Evolutionary conservation across 1,140 invertebrate genomes (phyloP), one percentile per base, ranked within the genome.

Genomic region (Heliothis virescens): DNA sequence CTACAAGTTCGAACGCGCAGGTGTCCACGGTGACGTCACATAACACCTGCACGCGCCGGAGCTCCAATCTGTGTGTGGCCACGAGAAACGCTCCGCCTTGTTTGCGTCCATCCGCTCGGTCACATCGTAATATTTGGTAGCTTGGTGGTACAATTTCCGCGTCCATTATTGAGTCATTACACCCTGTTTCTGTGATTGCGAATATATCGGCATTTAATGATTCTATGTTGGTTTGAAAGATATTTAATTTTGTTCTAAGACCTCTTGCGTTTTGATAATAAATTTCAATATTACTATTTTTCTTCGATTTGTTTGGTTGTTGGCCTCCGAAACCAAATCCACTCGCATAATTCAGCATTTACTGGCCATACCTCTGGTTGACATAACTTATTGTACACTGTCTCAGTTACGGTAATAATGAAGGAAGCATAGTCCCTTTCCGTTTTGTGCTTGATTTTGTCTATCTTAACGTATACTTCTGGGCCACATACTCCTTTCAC

Each of bases 41-140:
- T 10, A 12, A 11, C 2, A 29, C 18, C 2, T 60, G 4, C 1
- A 18, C 9, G 0, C 3, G 5, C 18, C 57, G 18, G 5, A 60
- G 18, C 18, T 60, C 57, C 5, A 12, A 60, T 9, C 21, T 9
- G 57, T 60, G 57, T 29, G 57, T 55, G 53, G 53, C 57, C 18
- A 60, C 18, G 12, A 60, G 11, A 3, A 60, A 60, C 34, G 34
- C 62, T 15, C 62, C 34, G 1, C 62, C 62, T 10, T 65, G 62
- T n/a, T 65, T 65, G 3, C 62, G 34, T 1, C 62, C 62, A 41
- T 65, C 62, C 15, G 62, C 29, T 65, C 62, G 62, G n/a, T 65
- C 34, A 65, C 62, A 65, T n/a, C 62, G 26, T 7, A 65, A 11
- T 0, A 65, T 65, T 41, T 65, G 29, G 5, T 65, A 65, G n/a